phyloP scores from a whole-genome alignment of 2,113 vertebrate species.

The Xenopus laevis region DNA sequence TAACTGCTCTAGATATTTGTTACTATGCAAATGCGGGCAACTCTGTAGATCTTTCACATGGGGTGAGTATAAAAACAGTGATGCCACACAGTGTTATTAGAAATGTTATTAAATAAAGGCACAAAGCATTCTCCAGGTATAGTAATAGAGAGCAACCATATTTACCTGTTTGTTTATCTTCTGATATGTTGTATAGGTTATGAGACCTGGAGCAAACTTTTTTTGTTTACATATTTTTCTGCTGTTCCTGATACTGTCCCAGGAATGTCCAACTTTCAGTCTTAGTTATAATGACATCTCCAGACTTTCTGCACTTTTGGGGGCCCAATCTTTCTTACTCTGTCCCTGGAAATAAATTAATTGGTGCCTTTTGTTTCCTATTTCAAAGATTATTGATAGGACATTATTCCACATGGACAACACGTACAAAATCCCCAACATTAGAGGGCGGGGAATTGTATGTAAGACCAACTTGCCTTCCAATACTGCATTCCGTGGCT shows the following conservation, averaged over 20 bases:
- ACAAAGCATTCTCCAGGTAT: too few species aligned
- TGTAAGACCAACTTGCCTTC: conserved; percentile 91
- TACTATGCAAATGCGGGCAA: conserved; percentile 86
- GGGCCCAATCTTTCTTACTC: too few species aligned
- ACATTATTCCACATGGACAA: conserved; percentile 92
- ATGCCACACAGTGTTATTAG: not conserved
- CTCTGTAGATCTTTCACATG: conserved; percentile 78
- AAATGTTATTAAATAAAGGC: too few species aligned
- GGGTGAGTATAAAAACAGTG: conserved; percentile 65
- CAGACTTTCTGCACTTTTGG: not conserved
- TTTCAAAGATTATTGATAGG: conserved; percentile 78
- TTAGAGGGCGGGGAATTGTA: conserved; percentile 71
- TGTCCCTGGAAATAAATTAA: too few species aligned
- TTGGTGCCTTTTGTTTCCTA: not conserved
- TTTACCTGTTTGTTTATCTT: too few species aligned
- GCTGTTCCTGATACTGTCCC: too few species aligned
- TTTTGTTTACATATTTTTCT: too few species aligned
- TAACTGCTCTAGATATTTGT: conserved; percentile 78
- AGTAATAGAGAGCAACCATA: too few species aligned
- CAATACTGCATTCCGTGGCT: conserved; percentile 94
- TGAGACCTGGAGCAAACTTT: too few species aligned
- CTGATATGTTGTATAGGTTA: too few species aligned
- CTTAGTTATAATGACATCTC: not conserved
- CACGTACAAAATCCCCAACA: conserved; percentile 82
- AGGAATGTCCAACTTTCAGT: too few species aligned